Conservation (phyloP, 2,113 vertebrate species). For the Sinosuthora webbiana region DNA sequence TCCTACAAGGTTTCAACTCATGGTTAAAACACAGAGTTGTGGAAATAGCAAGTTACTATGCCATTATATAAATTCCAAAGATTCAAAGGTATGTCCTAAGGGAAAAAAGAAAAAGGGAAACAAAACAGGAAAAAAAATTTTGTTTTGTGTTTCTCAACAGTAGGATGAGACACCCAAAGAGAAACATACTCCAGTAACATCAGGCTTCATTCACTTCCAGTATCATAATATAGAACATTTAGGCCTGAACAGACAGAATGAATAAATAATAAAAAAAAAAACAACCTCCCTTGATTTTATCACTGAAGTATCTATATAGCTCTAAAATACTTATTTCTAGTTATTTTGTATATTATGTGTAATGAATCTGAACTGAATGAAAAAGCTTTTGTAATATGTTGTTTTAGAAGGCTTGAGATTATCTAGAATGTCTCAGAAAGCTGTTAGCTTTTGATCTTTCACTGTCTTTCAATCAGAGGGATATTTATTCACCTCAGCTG, state of each 20-base stretch:
- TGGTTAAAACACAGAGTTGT: not conserved
- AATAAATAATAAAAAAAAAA: not conserved
- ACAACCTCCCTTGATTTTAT: not conserved
- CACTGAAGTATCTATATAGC: not conserved
- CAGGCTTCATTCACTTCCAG: not conserved
- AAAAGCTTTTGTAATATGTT: not conserved
- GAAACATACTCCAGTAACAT: not conserved
- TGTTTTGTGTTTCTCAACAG: not conserved
- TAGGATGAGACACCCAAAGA: not conserved
- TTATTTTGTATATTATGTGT: not conserved
- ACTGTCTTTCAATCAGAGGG: not conserved
- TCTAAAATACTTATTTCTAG: not conserved
- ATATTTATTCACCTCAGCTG: not conserved
- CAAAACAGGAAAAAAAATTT: not conserved
- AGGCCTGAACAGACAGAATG: not conserved
- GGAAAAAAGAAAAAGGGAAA: rapidly evolving
- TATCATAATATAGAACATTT: not conserved
- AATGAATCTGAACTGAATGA: not conserved
- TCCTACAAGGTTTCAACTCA: not conserved
- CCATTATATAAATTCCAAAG: not conserved
- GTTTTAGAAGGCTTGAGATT: not conserved
- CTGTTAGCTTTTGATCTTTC: not conserved
- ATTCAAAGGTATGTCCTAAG: not conserved
- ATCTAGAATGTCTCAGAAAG: not conserved
- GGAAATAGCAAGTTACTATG: not conserved